Evolutionary conservation across 2,797 vertebrate species (phyloP).

Genomic region (Merluccius polli): DNA sequence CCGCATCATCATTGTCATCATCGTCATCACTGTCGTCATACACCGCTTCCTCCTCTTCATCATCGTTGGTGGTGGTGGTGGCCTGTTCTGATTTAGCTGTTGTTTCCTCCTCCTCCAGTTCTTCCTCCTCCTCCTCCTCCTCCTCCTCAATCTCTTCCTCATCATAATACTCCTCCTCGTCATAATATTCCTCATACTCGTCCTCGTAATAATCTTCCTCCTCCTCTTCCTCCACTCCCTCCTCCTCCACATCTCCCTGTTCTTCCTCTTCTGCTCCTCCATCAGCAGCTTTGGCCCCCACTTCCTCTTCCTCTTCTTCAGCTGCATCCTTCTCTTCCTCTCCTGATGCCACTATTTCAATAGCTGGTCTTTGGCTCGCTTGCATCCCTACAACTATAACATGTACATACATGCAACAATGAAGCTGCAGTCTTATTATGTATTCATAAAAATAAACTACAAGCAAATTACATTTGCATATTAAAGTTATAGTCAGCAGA

Average conservation of each 20-base stretch:
- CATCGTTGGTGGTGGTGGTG: background rate
- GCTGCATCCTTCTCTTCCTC: slow-evolving; percentile 23
- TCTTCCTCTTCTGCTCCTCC: slow-evolving; percentile 6
- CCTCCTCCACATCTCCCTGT: background rate
- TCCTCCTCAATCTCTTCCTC: background rate
- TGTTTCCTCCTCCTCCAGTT: background rate
- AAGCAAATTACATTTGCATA: background rate
- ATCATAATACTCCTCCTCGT: background rate
- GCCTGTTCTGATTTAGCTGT: background rate
- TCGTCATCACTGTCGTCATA: background rate
- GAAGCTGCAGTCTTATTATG: background rate
- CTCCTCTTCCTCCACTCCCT: slow-evolving; percentile 6
- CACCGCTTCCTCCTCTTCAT: background rate
- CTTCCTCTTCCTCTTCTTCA: slow-evolving; percentile 22
- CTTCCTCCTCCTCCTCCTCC: background rate
- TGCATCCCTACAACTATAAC: slow-evolving; percentile 65
- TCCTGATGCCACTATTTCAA: slow-evolving; percentile 39
- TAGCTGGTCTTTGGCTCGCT: slow-evolving; percentile 31
- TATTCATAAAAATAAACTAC: background rate
- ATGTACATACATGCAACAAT: background rate
- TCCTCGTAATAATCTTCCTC: slow-evolving; percentile 9
- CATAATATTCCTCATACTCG: background rate
- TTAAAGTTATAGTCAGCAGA: background rate
- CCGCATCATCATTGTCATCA: background rate
- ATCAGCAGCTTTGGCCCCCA: background rate